Evolutionary conservation across 2,888 invertebrate species (phyloP), one percentile per base, ranked within the genome.

Genomic region (Heliconius cydno): DNA sequence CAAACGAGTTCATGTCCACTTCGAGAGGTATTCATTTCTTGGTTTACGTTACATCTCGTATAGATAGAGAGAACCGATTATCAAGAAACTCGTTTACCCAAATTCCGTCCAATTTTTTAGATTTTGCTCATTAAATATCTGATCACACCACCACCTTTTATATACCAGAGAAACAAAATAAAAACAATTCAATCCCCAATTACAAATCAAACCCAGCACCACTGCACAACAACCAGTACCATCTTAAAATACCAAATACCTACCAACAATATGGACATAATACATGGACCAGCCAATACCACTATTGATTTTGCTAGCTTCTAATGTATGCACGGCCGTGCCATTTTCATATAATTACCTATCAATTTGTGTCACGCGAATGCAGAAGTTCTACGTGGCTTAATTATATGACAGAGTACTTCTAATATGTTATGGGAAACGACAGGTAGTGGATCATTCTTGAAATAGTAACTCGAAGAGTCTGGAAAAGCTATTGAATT

Each of bases 301-400:
- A 60, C 34, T 73, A 73, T 73, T 73, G 73, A 73, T 73, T 60
- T 60, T 60, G 73, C 73, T 60, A 15, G 25, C 34, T 60, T 34
- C 60, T 73, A 60, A 73, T 73, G 15, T 73, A 73, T 73, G 73
- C 60, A 60, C 73, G 73, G 34, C 73, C 60, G 60, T 73, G 73
- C 73, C 60, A 73, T 73, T 73, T 73, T 73, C 57, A 73, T 60
- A 73, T 34, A 73, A 73, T 60, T 73, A 73, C 34, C 15, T 60
- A 60, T 57, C 73, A 73, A 73, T 73, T 73, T 60, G 60, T 73
- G 73, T 60, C 73, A 73, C 73, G 73, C 73, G 13, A 73, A 73
- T 73, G 73, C 60, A 13, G 15, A 60, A 73, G 34, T 73, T 73
- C 57, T 34, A 60, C n/a, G 73, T 60, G n/a, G 38, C 60, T 30